Conservation (phyloP, 2,113 vertebrate species). For the Xiphophorus maculatus region DNA sequence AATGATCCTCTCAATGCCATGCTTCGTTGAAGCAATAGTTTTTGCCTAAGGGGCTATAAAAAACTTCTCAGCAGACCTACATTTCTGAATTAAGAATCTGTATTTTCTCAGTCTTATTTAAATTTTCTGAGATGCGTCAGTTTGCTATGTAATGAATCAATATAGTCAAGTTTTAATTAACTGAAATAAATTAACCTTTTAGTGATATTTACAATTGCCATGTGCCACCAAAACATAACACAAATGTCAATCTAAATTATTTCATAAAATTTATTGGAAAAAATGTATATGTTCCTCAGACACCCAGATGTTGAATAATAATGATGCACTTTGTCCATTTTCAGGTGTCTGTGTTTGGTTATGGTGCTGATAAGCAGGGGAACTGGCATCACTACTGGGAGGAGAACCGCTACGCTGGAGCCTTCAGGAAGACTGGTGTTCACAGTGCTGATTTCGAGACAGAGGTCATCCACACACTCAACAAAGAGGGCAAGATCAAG, state of each 20-base stretch:
- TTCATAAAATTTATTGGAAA: too few relatives aligned
- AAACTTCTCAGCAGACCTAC: not conserved
- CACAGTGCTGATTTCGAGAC: constrained; percentile 79
- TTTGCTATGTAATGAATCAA: too few relatives aligned
- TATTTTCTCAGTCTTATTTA: too few relatives aligned
- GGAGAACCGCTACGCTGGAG: constrained; percentile 74
- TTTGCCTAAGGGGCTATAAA: not conserved
- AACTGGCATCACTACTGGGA: constrained; percentile 90
- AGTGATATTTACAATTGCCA: too few relatives aligned
- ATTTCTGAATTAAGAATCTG: not conserved
- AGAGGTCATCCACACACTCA: constrained; percentile 71
- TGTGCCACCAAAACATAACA: not conserved
- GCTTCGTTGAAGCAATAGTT: not conserved
- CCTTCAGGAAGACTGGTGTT: constrained; percentile 81
- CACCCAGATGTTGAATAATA: not conserved
- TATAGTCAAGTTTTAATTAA: too few relatives aligned
- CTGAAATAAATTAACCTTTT: too few relatives aligned
- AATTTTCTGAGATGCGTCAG: too few relatives aligned
- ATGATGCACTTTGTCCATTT: not conserved
- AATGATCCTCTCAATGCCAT: too few relatives aligned
- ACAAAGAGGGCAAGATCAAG: constrained; percentile 77
- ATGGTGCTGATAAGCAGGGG: constrained; percentile 79
- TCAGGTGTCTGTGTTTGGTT: constrained; percentile 85
- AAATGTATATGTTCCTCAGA: not conserved
- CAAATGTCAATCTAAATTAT: too few relatives aligned